These are phyloP conservation scores for Heliothis subflexa DNA, from an alignment of 1,140 invertebrate species.

Conservation along the genomic window DNA sequence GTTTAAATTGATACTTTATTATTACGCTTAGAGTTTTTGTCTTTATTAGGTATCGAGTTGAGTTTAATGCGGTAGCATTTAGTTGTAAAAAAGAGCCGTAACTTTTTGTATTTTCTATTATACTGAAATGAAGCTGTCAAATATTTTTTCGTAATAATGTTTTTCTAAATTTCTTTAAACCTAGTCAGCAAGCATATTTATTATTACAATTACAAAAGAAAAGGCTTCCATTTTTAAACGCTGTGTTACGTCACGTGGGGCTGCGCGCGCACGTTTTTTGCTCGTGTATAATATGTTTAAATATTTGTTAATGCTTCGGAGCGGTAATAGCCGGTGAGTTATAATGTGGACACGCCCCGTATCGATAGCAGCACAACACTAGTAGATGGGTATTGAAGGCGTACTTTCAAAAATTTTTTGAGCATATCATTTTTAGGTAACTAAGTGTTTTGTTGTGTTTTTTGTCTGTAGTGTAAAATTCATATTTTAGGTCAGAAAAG, in stretches of 20 bases:
- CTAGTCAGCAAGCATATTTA: neutral
- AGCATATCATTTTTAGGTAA: neutral
- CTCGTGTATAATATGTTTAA: constrained; percentile 61
- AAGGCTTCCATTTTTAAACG: constrained; percentile 29
- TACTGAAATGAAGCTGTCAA: no score
- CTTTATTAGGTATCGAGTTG: neutral
- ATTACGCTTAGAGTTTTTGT: neutral
- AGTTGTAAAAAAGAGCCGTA: neutral
- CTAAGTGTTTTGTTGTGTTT: no score
- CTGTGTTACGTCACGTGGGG: constrained; percentile 28
- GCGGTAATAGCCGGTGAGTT: constrained; percentile 53
- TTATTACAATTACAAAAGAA: neutral
- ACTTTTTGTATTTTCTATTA: no score
- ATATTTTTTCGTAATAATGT: no score
- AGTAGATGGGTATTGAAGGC: neutral
- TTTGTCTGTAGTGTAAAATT: no score
- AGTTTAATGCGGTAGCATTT: neutral
- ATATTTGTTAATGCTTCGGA: constrained; percentile 68
- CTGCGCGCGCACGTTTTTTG: constrained; percentile 50
- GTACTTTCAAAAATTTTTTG: neutral
- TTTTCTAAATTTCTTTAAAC: constrained; percentile 4
- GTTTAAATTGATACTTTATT: constrained; percentile 37
- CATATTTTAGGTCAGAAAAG: no score
- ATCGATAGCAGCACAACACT: constrained; percentile 47
- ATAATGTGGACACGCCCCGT: constrained; percentile 52